Base-by-base conservation (phyloP, 2,888 invertebrate genomes). In the Chrysomela aeneicollis region DNA sequence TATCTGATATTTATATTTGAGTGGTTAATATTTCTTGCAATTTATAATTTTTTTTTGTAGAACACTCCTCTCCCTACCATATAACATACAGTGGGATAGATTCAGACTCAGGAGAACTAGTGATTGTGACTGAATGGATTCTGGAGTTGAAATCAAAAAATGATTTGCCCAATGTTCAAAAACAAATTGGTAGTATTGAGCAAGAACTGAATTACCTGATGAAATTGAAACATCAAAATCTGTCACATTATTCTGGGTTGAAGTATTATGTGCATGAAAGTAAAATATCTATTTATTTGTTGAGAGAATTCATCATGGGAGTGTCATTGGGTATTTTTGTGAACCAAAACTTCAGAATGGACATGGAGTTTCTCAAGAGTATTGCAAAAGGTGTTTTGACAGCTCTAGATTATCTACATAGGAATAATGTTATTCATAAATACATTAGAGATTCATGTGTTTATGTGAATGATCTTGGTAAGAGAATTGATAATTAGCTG, bases 381-480 rank as follows among this genome's bases (percentile, higher is more conserved):
- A 86, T 94, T 32, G 90, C 91, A 0, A 84, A 85, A 53, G 93
- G 92, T 30, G 86, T 95, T 26, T 84, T 95, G 2, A 86, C 88
- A 59, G 94, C 92, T 12, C 82, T 96, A 32, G 87, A 88, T 42
- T 94, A 90, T 79, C 84, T 97, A 61, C 96, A 97, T 79, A 87
- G 89, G 73, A 91, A 90, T 68, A 91, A 92, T 69, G 89, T 95
- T 1, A 89, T 94, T 15, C 95, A 97, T 79, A 90, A 91, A 76
- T 91, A 93, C 81, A 83, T 97, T n/a, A 84, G 90, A 65, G 89
- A 89, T 73, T 88, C 89, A 18, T 91, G 89, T 70, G 88, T 94
- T 60, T 91, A 89, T 77, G 84, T 94, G 78, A 91, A 91, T 74
- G 86, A 87, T 54, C 82, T 82, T 61, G 92, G 92, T 50, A 84